Evolutionary conservation across 2,797 vertebrate species (phyloP), one percentile per base, ranked within the genome.

Genomic region (Rhyacichthys aspro): DNA sequence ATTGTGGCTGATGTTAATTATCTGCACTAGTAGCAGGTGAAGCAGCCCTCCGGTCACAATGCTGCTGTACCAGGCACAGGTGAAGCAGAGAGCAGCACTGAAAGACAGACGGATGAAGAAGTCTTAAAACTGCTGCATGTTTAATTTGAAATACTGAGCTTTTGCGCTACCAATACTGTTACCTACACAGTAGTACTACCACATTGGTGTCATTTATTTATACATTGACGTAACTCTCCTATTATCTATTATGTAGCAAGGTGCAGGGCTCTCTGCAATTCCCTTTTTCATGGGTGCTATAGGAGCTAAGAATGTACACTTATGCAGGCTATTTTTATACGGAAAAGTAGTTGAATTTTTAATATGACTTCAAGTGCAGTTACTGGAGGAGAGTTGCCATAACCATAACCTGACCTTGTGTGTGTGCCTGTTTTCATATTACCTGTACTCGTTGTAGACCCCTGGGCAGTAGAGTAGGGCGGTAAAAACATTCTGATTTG

Each of bases 21-120:
- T 75, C 90, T 99, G 98, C 63, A 95, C 89, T 10, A 94, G 42
- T 73, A 99, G 93, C 79, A 99, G 90, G 87, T 97, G 96, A 55
- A 95, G 92, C 83, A 98, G 89, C 15, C 94, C 95, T 0, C 82
- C 92, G 0, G 95, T 95, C 85, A 98, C 91, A n/a, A 98, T 93
- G 57, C 92, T 90, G 80, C 94, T 93, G 91, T 99, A 99, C 98
- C 97, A 98, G 7, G 94, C 95, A 53, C 96, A 98, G 85, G 97
- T 99, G 93, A 97, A 99, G 45, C 93, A 94, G 47, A 99, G 91
- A 0, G 98, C 95, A 1, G 94, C 83, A 81, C 97, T 99, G 89
- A 42, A 77, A 72, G 12, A 62, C 43, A 82, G 18, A 23, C 44
- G 54, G n/a, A 28, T 4, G 23, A 47, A 1, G 33, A n/a, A 15